phyloP scores from a whole-genome alignment of 2,797 vertebrate species.

The Setipinna tenuifilis region DNA sequence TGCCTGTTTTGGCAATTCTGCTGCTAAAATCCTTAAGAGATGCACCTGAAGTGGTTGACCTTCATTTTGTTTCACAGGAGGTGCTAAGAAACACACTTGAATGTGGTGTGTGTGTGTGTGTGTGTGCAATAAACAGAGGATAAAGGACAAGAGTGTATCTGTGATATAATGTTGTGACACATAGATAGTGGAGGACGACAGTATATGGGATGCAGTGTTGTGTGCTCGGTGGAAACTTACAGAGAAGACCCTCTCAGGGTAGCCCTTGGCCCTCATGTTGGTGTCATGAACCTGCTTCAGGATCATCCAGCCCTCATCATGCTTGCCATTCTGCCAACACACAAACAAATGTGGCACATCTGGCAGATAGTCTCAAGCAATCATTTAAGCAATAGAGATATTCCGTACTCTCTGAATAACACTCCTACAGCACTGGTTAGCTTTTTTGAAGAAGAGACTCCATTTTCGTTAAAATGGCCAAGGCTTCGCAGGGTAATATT shows the following conservation, averaged over 20 bases:
- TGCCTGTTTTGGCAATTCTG: not conserved
- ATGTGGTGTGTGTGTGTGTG: no score
- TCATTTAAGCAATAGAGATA: not conserved
- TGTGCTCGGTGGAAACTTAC: slow-evolving; percentile 70
- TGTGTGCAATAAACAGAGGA: no score
- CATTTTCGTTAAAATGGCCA: not conserved
- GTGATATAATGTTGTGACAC: no score
- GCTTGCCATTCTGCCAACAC: slow-evolving; percentile 88
- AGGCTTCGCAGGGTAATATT: not conserved
- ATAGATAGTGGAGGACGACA: not conserved
- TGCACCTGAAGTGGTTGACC: not conserved
- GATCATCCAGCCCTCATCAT: slow-evolving; percentile 97
- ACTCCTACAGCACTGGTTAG: not conserved
- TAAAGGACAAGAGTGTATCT: no score
- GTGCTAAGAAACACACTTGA: not conserved
- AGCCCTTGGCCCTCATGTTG: slow-evolving; percentile 97
- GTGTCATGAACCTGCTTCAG: slow-evolving; percentile 98
- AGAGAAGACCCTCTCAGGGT: slow-evolving; percentile 94
- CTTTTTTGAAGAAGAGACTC: not conserved
- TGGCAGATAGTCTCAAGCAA: not conserved
- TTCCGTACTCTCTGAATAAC: not conserved
- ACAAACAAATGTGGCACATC: not conserved
- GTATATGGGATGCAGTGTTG: not conserved
- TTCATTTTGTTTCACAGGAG: not conserved
- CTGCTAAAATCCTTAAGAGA: not conserved